These are phyloP conservation scores for Mormyrops boulengeri DNA, from an alignment of 2,797 vertebrate genomes.

Conservation along the genomic window DNA sequence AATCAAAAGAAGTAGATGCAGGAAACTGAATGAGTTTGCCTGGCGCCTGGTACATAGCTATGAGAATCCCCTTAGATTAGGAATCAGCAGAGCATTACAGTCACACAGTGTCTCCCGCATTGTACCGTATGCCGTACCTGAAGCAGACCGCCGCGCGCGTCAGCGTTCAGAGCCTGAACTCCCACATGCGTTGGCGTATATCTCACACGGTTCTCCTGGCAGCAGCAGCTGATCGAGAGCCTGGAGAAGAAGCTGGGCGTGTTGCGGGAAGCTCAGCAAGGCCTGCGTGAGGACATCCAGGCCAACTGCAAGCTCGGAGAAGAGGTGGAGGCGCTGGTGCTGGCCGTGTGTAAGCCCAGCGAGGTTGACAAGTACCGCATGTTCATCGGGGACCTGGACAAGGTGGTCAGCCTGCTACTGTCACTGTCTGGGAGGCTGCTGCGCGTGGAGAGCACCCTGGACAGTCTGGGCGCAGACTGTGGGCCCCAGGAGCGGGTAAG, in stretches of 20 bases:
- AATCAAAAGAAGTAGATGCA: background rate
- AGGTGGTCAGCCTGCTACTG: conserved; percentile 88
- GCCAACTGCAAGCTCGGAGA: conserved; percentile 79
- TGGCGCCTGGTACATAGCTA: background rate
- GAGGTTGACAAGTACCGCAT: conserved; percentile 91
- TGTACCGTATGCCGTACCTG: background rate
- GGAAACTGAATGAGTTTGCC: background rate
- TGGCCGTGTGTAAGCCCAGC: conserved; percentile 77
- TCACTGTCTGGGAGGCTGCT: conserved; percentile 85
- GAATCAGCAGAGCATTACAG: background rate
- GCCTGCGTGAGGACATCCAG: conserved; percentile 82
- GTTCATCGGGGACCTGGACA: conserved; percentile 92
- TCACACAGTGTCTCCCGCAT: background rate
- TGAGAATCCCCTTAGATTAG: background rate
- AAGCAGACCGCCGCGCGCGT: background rate
- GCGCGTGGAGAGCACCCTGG: conserved; percentile 85
- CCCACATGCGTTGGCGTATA: background rate
- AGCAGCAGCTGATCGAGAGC: conserved; percentile 90
- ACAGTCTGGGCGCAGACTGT: conserved; percentile 73
- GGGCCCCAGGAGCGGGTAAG: conserved; percentile 58
- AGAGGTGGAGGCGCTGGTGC: conserved; percentile 78
- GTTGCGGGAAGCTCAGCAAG: conserved; percentile 75
- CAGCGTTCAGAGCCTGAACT: background rate
- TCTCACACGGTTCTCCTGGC: conserved; percentile 16
- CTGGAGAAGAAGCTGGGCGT: conserved; percentile 82